Base-by-base conservation (phyloP, 2,797 vertebrate genomes). In the Cyclopterus lumpus region DNA sequence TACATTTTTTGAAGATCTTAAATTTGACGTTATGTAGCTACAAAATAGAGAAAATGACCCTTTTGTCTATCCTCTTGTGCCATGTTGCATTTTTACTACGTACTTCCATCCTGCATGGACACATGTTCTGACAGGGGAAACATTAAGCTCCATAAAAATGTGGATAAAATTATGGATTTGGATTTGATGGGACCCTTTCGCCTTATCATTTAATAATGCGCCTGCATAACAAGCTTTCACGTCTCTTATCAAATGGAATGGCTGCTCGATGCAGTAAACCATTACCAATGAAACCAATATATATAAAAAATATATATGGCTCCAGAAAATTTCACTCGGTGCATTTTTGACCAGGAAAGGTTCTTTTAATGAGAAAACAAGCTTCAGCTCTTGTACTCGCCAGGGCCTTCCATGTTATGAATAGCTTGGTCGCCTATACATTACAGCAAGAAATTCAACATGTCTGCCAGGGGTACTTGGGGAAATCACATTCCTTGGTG, bases 401-500 rank as follows among this genome's bases (percentile, higher is more conserved):
- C 75, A 38, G 88, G 83, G 86, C 85, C 87, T 79, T 68, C 71
- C 64, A 61, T 84, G 89, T 91, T 93, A 93, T 92, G 92, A 92
- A 92, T 93, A 92, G 91, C 89, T 89, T 16, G 75, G 88, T 78
- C 78, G 86, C 86, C 91, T 91, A 90, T 93, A 92, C 92, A 88
- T 93, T 92, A 91, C 89, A 68, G 89, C 79, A 36, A 89, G 86
- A 91, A 92, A 93, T 92, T 92, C 90, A 93, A 93, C 91, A 93
- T 92, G 89, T 93, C 92, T 93, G 92, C 92, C 87, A 93, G 89
- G 83, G 89, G 92, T 91, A 92, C 92, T 94, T 93, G 93, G 95
- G 95, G 95, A 95, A 95, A 95, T 95, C 94, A 94, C 91, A 93
- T 90, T 91, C 89, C 88, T 93, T 92, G 92, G 92, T 93, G 93